Evolutionary conservation across 1,140 invertebrate species (phyloP), one percentile per base, ranked within the genome.

Genomic region (Drosophila littoralis): DNA sequence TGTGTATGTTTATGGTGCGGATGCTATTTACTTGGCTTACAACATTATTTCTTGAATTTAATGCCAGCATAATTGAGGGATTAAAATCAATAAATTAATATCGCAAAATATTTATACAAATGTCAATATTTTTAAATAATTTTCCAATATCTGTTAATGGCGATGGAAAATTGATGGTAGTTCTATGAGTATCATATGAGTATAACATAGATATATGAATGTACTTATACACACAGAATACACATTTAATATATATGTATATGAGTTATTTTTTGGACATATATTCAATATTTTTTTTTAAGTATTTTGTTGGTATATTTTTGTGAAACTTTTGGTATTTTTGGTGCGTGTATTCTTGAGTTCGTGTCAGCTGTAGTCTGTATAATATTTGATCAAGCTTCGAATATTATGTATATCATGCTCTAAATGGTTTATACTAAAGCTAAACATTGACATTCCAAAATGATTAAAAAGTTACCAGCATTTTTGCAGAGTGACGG

Each of bases 301-400:
- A 28, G 22, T 76, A 65, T 73, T 68, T 74, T 77, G 80, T 85
- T 82, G 83, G 82, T 88, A 88, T 86, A 88, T 88, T 86, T 88
- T 85, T 84, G 81, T 72, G 8, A 42, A 63, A 45, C 22, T 69
- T 69, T 79, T 52, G 52, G 70, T 83, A 57, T 79, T 75, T 83
- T 75, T 35, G 75, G 80, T 75, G 33, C 17, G 76, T 83, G 70
- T 83, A 42, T 33, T 45, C n/a, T 67, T 51, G 13, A 73, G 28
- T 17, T 61, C 8, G 50, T 69, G 57, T 48, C 2, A 13, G 28
- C 12, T 45, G 55, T 46, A n/a, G 38, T 40, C 6, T 10, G 15
- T 3, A 7, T 33, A 17, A 8, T 54, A 55, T 55, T 36, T 55
- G 5, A 36, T 13, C 22, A 28, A 28, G 22, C 22, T 22, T 22